These are phyloP conservation scores for Aphelenchoides avenae DNA, from an alignment of 1,140 invertebrate species.

Conservation along the genomic window DNA sequence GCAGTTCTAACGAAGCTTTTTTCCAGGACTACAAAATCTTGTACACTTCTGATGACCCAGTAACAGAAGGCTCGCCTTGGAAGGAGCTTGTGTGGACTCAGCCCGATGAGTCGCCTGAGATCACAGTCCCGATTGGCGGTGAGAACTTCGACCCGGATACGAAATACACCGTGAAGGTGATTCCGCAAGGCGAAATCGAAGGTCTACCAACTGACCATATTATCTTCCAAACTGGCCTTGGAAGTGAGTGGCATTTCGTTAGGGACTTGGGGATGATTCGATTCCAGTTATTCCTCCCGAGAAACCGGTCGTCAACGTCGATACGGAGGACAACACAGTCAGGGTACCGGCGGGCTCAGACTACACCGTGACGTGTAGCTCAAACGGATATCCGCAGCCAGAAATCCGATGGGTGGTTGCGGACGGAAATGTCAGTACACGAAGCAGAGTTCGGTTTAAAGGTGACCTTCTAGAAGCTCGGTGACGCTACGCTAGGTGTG, in stretches of 20 bases:
- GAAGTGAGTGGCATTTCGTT: conserved; percentile 29
- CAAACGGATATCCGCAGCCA: conserved; percentile 52
- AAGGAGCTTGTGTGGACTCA: conserved; percentile 47
- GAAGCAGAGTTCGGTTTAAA: background rate
- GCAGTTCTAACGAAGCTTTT: background rate
- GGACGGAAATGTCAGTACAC: conserved; percentile 49
- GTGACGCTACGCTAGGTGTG: conserved; percentile 40
- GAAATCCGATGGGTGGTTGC: conserved; percentile 51
- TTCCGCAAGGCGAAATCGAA: conserved; percentile 52
- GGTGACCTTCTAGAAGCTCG: conserved; percentile 39
- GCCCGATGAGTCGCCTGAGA: conserved; percentile 27
- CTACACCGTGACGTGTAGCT: conserved; percentile 53
- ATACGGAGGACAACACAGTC: conserved; percentile 49
- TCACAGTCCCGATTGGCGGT: conserved; percentile 49
- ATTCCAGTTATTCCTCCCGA: conserved; percentile 54
- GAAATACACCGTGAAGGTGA: conserved; percentile 51
- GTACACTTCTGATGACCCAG: conserved; percentile 54
- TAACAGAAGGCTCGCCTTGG: conserved; percentile 49
- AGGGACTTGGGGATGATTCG: conserved; percentile 11
- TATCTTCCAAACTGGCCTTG: conserved; percentile 44
- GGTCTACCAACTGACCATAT: conserved; percentile 42
- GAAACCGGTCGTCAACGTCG: conserved; percentile 53
- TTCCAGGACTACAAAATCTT: conserved; percentile 48
- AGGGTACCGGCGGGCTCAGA: conserved; percentile 56
- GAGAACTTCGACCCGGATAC: conserved; percentile 58